Evolutionary conservation across 2,113 vertebrate species (phyloP).

Genomic region (Mustelus asterias): DNA sequence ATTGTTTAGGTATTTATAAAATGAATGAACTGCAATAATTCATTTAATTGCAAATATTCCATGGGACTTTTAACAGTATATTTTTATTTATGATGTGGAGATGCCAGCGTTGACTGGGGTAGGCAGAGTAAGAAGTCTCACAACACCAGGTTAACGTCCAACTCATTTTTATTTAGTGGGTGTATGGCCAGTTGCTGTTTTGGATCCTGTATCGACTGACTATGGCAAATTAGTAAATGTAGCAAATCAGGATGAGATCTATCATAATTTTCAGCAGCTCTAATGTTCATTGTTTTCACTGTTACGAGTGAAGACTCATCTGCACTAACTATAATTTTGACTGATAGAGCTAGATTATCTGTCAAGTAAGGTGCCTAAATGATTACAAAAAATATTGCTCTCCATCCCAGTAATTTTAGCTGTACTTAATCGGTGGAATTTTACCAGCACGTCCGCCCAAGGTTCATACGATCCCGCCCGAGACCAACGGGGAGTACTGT

Average conservation of each 20-base stretch:
- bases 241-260: background rate
- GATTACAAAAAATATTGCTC: background rate
- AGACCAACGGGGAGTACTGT: too few species aligned
- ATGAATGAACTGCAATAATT: background rate
- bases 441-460: background rate
- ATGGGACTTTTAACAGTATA: background rate
- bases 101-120: too few species aligned
- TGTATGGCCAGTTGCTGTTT: background rate
- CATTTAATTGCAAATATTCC: background rate
- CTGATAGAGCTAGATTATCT: background rate
- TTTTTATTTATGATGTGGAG: too few species aligned
- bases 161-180: background rate
- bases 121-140: too few species aligned
- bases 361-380: background rate
- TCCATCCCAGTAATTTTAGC: background rate
- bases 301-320: background rate
- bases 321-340: background rate
- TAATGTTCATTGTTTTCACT: background rate
- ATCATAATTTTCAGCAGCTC: background rate
- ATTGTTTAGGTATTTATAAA: background rate
- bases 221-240: conserved; percentile 1
- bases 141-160: too few species aligned
- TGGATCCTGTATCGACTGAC: background rate
- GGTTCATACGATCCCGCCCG: too few species aligned
- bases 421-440: background rate